Conservation (phyloP, 2,888 invertebrate species). For the Chrysina gloriosa region DNA sequence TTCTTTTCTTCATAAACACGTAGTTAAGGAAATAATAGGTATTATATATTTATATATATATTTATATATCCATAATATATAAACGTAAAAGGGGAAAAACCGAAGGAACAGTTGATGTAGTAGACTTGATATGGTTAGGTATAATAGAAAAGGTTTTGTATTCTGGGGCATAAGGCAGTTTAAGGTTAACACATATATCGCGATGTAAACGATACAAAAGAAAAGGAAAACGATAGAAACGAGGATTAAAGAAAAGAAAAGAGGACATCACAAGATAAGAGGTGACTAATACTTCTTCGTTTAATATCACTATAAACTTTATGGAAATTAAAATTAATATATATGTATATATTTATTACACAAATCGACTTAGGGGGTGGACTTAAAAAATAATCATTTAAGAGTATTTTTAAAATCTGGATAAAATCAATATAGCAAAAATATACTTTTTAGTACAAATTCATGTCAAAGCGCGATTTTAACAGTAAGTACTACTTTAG, state of each 20-base stretch:
- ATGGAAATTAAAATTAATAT: constrained; percentile 23
- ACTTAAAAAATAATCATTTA: constrained; percentile 15
- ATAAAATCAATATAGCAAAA: constrained; percentile 49
- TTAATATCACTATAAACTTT: constrained; percentile 41
- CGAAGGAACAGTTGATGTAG: constrained; percentile 47
- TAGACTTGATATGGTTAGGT: constrained; percentile 54
- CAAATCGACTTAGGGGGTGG: no score
- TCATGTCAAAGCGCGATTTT: constrained; percentile 20
- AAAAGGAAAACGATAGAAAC: no score
- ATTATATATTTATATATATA: no score
- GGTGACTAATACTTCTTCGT: constrained; percentile 37
- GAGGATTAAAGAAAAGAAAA: constrained; percentile 4
- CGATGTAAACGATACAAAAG: constrained; percentile 17
- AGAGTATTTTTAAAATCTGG: constrained; percentile 43
- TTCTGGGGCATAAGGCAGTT: constrained; percentile 50
- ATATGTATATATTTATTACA: neutral
- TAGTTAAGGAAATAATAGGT: constrained; percentile 30
- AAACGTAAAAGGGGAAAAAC: constrained; percentile 42
- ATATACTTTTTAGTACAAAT: constrained; percentile 40
- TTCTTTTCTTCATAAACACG: constrained; percentile 42
- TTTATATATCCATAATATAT: constrained; percentile 33
- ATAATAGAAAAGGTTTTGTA: constrained; percentile 43
- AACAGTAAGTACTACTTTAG: no score
- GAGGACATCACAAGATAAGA: constrained; percentile 22
- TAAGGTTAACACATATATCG: constrained; percentile 32